Conservation (phyloP, 2,113 vertebrate genomes). For the Seriola dumerili region DNA sequence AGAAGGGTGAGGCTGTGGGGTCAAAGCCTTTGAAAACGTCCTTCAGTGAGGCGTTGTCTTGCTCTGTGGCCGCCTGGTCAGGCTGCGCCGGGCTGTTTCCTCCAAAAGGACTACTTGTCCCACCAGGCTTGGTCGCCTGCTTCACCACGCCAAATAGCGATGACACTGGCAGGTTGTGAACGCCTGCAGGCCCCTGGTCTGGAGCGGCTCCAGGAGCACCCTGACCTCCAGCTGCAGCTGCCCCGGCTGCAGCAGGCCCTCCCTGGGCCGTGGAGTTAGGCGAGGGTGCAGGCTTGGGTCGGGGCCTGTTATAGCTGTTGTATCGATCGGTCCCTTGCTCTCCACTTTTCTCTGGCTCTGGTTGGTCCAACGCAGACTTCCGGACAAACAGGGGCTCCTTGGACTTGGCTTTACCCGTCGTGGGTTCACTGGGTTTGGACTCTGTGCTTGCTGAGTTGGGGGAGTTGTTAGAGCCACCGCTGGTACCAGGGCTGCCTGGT, state of each 20-base stretch:
- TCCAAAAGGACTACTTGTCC: conserved; percentile 89
- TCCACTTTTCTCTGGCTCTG: conserved; percentile 83
- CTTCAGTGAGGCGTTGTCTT: conserved; percentile 92
- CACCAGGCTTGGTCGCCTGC: conserved; percentile 84
- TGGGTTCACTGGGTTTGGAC: conserved; percentile 70
- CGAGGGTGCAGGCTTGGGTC: conserved; percentile 85
- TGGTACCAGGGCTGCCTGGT: conserved; percentile 69
- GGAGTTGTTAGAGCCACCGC: conserved; percentile 67
- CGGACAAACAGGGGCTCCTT: conserved; percentile 93
- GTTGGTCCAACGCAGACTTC: conserved; percentile 91
- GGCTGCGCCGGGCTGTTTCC: conserved; percentile 89
- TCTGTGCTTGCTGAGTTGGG: conserved; percentile 62
- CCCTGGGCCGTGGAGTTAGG: conserved; percentile 66
- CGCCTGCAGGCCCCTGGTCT: conserved; percentile 78
- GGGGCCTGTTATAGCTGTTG: conserved; percentile 94
- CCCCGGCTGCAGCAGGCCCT: conserved; percentile 48
- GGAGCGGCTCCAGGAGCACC: conserved; percentile 45
- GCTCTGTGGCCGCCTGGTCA: conserved; percentile 82
- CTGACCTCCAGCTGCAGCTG: conserved; percentile 43
- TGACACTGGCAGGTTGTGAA: conserved; percentile 92
- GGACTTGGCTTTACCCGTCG: conserved; percentile 77
- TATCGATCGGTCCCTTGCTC: conserved; percentile 88
- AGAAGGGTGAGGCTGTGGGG: conserved; percentile 95
- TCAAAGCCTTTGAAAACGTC: conserved; percentile 98
- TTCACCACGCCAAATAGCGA: conserved; percentile 91